These are phyloP conservation scores for Escarpia spicata DNA, from an alignment of 2,888 invertebrate genomes.

Conservation along the genomic window DNA sequence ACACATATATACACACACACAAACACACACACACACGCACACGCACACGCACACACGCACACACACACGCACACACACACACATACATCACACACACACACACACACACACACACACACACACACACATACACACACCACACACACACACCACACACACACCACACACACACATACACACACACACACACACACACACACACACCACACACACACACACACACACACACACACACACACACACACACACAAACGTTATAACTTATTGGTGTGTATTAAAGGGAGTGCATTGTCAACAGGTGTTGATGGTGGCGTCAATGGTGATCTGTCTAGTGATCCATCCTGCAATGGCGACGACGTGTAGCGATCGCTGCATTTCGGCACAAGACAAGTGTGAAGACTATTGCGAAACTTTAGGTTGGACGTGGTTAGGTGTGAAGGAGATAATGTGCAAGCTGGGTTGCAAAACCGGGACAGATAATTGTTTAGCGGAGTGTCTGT, in stretches of 20 bases:
- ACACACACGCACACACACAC: too few species aligned
- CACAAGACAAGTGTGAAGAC: neutral
- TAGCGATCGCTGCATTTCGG: neutral
- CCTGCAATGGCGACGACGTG: neutral
- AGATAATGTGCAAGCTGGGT: neutral
- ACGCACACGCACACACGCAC: too few species aligned
- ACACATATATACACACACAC: too few species aligned
- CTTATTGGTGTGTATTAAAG: neutral
- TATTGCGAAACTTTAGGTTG: neutral
- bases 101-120: too few species aligned
- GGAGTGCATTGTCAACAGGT: neutral
- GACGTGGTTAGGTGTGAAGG: neutral
- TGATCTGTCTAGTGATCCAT: neutral
- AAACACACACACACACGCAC: too few species aligned
- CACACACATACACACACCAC: too few species aligned
- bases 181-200: too few species aligned
- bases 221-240: too few species aligned
- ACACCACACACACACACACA: too few species aligned
- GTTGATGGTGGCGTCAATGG: neutral
- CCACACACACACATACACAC: too few species aligned
- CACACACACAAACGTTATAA: neutral
- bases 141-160: too few species aligned
- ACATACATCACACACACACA: too few species aligned
- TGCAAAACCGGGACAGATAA: neutral
- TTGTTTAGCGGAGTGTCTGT: neutral